phyloP scores from a whole-genome alignment of 1,140 invertebrate species.

The Lasioglossum baleicum region DNA sequence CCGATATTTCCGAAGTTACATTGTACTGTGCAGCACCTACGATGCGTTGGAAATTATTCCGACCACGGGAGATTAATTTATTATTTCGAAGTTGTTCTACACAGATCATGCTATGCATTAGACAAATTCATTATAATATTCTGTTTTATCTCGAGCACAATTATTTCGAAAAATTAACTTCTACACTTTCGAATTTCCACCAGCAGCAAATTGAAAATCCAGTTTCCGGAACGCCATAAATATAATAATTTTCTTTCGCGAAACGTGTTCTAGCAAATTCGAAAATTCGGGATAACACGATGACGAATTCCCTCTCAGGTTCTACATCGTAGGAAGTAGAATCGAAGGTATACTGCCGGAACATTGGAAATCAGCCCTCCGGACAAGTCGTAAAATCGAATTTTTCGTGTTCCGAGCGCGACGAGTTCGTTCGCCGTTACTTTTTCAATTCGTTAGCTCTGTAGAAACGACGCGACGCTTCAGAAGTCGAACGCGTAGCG shows the following conservation, averaged over 20 bases:
- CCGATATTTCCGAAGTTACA: not conserved
- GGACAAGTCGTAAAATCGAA: not conserved
- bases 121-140: too few relatives aligned
- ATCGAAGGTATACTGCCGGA: not conserved
- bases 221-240: not conserved
- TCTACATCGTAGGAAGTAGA: too few relatives aligned
- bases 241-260: not conserved
- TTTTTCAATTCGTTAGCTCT: not conserved
- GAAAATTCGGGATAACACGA: not conserved
- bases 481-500: not conserved
- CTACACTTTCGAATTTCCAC: too few relatives aligned
- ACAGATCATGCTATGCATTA: too few relatives aligned
- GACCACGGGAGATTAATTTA: too few relatives aligned
- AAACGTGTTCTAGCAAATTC: not conserved
- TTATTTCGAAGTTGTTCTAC: too few relatives aligned
- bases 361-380: not conserved
- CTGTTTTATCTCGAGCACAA: too few relatives aligned
- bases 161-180: too few relatives aligned
- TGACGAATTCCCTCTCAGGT: not conserved
- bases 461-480: not conserved
- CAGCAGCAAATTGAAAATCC: too few relatives aligned
- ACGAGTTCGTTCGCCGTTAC: not conserved
- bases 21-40: not conserved
- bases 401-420: not conserved
- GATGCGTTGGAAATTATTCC: not conserved